A percentile compares a stretch with the other conserved stretches of the same genome.
Conservation (phyloP, 2,113 vertebrate species). For the Uria lomvia region DNA sequence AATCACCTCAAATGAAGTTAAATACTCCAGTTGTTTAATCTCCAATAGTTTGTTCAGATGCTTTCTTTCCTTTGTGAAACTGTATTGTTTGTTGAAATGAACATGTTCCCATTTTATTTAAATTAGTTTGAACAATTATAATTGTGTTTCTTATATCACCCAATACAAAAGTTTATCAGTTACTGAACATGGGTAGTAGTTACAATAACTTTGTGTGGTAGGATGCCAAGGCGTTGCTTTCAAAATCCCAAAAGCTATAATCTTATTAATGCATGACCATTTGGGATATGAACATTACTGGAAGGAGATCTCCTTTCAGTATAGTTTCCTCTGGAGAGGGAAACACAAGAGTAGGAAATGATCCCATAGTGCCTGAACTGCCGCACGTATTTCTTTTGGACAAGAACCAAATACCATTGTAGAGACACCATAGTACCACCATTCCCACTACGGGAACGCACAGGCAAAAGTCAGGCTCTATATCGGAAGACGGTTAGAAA, state of each 20-base stretch:
- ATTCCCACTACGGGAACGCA: background rate
- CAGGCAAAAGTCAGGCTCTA: background rate
- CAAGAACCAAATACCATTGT: background rate
- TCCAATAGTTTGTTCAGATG: background rate
- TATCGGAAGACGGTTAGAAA: background rate
- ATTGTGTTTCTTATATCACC: background rate
- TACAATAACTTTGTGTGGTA: background rate
- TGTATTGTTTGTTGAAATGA: background rate
- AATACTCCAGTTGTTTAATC: background rate
- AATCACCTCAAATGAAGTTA: background rate
- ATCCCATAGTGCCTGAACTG: background rate
- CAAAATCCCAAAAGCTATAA: conserved; percentile 8
- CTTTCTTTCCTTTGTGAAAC: background rate
- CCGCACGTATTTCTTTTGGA: background rate
- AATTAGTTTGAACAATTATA: background rate
- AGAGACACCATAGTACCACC: background rate
- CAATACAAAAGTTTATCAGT: conserved; percentile 25
- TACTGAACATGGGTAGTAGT: background rate
- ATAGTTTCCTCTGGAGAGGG: background rate
- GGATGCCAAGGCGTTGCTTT: background rate
- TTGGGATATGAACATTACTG: conserved; percentile 9
- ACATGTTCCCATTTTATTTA: background rate
- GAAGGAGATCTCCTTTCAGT: background rate
- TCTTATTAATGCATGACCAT: background rate
- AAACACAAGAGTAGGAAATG: background rate